Percentiles rank a stretch among this genome's conserved stretches.
These are phyloP conservation scores for Mactromeris polynyma DNA, from an alignment of 2,888 invertebrate species.

Conservation along the genomic window DNA sequence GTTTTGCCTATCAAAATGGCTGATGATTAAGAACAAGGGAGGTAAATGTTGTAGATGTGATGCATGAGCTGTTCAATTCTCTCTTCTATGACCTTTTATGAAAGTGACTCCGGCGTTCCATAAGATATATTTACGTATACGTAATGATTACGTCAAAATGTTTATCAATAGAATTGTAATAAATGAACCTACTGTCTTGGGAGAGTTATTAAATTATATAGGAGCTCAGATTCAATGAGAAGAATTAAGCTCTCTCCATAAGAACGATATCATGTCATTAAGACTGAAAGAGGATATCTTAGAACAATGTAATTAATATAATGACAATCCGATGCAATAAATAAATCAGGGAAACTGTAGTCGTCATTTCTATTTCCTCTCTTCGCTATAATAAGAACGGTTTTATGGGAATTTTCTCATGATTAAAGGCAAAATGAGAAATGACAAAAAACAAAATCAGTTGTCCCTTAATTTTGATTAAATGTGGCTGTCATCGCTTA, in stretches of 20 bases:
- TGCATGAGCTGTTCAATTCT: no score
- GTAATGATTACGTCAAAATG: background rate
- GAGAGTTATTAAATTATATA: background rate
- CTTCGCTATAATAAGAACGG: background rate
- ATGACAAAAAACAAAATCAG: background rate
- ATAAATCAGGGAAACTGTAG: background rate
- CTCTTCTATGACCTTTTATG: background rate
- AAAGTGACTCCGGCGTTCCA: background rate
- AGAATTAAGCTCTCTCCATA: background rate
- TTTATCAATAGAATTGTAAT: background rate
- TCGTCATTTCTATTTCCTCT: background rate
- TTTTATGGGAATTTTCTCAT: slow-evolving; percentile 2
- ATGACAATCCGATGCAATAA: background rate
- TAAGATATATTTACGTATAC: background rate
- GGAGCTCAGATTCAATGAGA: background rate
- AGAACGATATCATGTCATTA: background rate
- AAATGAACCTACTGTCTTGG: background rate
- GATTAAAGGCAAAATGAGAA: background rate
- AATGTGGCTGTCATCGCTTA: no score
- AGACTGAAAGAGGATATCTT: background rate
- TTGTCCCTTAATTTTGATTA: no score
- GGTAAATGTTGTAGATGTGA: no score
- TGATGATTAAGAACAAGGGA: no score
- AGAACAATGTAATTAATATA: slow-evolving; percentile 15
- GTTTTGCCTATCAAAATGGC: no score